These are phyloP conservation scores for Heliothis peltigera DNA, from an alignment of 2,888 invertebrate genomes.

Conservation along the genomic window DNA sequence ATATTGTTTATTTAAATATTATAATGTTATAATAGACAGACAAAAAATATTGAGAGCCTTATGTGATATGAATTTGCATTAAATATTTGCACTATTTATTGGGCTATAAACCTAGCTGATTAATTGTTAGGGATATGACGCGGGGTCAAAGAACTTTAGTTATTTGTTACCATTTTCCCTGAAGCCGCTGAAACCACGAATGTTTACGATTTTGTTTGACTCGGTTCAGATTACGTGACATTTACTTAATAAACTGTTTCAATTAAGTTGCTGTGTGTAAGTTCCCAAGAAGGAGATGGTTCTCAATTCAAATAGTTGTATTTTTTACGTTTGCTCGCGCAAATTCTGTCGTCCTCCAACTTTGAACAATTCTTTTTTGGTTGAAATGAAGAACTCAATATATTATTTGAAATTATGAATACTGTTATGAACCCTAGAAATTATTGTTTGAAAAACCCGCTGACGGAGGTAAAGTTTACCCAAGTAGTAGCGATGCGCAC, in stretches of 20 bases:
- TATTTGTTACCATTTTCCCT: constrained; percentile 15
- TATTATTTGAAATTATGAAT: constrained; percentile 11
- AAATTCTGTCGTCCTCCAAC: too few species aligned
- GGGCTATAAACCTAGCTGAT: constrained; percentile 40
- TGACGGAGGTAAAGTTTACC: constrained; percentile 62
- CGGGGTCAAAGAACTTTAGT: constrained; percentile 42
- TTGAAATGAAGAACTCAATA: too few species aligned
- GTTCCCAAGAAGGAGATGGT: too few species aligned
- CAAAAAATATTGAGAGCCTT: constrained; percentile 57
- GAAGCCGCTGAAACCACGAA: neutral
- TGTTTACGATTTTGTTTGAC: constrained; percentile 11
- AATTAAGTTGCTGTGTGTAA: too few species aligned
- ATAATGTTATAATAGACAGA: constrained; percentile 59
- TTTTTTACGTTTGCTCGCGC: too few species aligned
- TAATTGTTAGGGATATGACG: constrained; percentile 24
- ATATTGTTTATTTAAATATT: constrained; percentile 64
- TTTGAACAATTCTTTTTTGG: too few species aligned
- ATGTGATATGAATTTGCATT: constrained; percentile 53
- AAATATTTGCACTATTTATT: constrained; percentile 49
- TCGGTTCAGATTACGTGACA: constrained; percentile 6
- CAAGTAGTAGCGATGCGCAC: constrained; percentile 70
- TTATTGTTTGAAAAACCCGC: constrained; percentile 51
- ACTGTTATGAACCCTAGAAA: constrained; percentile 31
- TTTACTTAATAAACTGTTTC: neutral
- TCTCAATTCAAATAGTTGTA: too few species aligned